Conservation (phyloP, 2,113 vertebrate genomes). For the Hemichromis elongatus region DNA sequence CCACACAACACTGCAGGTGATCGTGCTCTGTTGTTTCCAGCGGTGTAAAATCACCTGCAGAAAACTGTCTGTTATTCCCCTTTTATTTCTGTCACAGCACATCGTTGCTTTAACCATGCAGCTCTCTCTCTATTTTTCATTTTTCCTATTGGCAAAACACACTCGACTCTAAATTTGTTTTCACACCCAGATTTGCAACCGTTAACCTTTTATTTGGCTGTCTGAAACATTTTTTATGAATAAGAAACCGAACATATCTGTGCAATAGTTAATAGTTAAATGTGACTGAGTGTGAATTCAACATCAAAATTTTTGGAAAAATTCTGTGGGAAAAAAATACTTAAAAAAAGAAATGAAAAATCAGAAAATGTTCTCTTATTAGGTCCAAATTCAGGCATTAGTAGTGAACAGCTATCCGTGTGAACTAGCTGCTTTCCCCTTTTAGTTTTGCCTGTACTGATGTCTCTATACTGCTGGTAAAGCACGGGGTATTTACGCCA, state of each 20-base stretch:
- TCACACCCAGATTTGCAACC: not conserved
- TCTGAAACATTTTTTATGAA: not conserved
- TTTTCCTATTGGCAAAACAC: not conserved
- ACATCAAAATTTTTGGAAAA: not conserved
- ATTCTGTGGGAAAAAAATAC: too few relatives aligned
- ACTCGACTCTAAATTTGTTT: not conserved
- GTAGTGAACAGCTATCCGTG: not conserved
- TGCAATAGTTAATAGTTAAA: not conserved
- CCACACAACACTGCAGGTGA: not conserved
- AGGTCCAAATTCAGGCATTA: not conserved
- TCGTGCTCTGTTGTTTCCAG: not conserved
- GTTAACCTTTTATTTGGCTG: not conserved
- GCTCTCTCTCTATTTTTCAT: not conserved
- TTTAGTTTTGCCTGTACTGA: not conserved
- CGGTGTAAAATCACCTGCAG: not conserved
- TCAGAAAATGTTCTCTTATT: not conserved
- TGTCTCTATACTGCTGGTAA: not conserved
- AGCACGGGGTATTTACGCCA: rapidly evolving
- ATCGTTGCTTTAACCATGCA: not conserved
- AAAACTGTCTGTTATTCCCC: not conserved
- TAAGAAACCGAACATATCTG: not conserved
- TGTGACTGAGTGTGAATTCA: not conserved
- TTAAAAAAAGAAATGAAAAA: not conserved
- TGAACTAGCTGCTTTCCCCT: not conserved
- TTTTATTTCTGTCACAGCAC: not conserved